Conservation (phyloP, 2,888 invertebrate species). For the Volucella inflata region DNA sequence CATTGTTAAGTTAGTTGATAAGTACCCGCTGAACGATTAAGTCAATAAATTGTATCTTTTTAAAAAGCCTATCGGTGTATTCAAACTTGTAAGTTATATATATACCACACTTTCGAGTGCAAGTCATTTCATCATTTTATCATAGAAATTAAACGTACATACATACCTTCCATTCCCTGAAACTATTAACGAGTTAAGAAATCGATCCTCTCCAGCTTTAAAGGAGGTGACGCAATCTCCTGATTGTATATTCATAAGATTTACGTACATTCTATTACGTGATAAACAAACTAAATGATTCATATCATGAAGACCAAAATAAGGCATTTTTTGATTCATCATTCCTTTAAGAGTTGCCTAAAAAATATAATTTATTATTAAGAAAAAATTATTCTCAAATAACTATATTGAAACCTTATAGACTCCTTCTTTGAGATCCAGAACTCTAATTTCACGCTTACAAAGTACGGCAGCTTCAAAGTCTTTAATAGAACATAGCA, state of each 20-base stretch:
- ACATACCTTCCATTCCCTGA: slow-evolving; percentile 92
- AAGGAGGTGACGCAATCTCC: slow-evolving; percentile 89
- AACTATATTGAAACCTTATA: slow-evolving; percentile 79
- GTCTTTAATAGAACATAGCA: slow-evolving; percentile 90
- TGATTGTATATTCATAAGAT: slow-evolving; percentile 92
- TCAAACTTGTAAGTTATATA: no score
- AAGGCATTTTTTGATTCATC: slow-evolving; percentile 97
- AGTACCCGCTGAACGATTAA: no score
- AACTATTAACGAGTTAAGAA: slow-evolving; percentile 93
- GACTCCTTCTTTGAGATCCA: slow-evolving; percentile 90
- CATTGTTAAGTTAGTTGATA: no score
- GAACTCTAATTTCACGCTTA: slow-evolving; percentile 91
- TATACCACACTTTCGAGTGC: no score
- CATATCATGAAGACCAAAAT: slow-evolving; percentile 92
- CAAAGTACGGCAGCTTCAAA: slow-evolving; percentile 92
- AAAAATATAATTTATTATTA: slow-evolving; percentile 78
- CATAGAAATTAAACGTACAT: no score
- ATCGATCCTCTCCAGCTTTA: slow-evolving; percentile 95
- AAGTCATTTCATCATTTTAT: no score
- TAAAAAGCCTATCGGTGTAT: no score
- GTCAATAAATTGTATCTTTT: no score
- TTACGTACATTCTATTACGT: slow-evolving; percentile 94
- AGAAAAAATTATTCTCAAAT: background rate
- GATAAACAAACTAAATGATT: slow-evolving; percentile 91
- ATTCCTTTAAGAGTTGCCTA: slow-evolving; percentile 91